Base-by-base conservation (phyloP, 1,140 invertebrate species). In the Tetragnatha versicolor region DNA sequence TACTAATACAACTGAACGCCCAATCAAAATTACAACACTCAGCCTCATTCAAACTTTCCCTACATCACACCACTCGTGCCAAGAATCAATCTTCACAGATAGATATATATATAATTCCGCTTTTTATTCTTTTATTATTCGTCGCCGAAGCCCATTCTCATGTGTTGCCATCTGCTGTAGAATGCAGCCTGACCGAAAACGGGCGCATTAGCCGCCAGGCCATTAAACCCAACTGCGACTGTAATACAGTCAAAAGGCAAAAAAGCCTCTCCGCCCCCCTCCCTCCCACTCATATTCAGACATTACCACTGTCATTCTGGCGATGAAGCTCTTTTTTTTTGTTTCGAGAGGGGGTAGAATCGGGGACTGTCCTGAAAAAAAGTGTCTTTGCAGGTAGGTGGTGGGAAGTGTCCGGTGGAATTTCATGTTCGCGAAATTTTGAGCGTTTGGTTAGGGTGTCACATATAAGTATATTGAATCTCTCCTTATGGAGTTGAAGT, bases 231-330 rank as follows among this genome's bases (percentile, higher is more conserved):
- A 77, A 77, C 73, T 77, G 73, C 58, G 45, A 35, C 45, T 77
- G 73, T 77, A 77, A 77, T 77, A 77, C 73, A 77, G 73, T 77
- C 73, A 75, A 75, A 63, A 75, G 73, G 73, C 42, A 65, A 77
- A 66, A 76, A 66, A 77, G 35, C 27, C 39, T 37, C 33, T 12
- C n/a, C 68, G 0, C 39, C 42, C 72, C 37, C 27, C 20, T 22
- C 31, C 27, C 37, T 29, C 14, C 25, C 35, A 31, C 69, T 72
- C 35, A 72, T 58, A 72, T 42, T 72, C 72, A 63, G 72, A 75
- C 72, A 75, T 75, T 75, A 75, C 72, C 72, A 75, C 58, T 75
- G 72, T 75, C 72, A 75, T 75, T 75, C 72, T 22, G 2, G 22
- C 29, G 69, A 58, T 72, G 69, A 72, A 72, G 55, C 49, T 58